Base-by-base conservation (phyloP, 2,888 invertebrate species). In the Heliconius charithonia region DNA sequence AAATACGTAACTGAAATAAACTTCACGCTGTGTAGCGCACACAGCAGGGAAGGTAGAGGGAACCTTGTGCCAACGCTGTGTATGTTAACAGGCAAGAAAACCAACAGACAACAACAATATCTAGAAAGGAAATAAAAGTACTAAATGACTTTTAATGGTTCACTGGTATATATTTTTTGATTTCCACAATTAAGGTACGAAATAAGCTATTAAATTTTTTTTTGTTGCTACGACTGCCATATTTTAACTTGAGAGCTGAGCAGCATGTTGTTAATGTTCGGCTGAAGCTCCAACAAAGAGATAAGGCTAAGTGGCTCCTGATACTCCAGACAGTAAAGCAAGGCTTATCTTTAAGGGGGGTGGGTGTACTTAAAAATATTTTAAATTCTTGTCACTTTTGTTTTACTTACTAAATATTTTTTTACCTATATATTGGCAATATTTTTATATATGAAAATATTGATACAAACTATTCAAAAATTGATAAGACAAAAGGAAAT, bases 201-300 rank as follows among this genome's bases (percentile, higher is more conserved):
- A 67, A 22, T n/a, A 73, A 62, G 73, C n/a, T 59, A 59, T 73
- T 41, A 62, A 9, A 63, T 59, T 41, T 62, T 59, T 62, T 62
- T 59, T 73, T 62, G 37, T 73, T 73, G 62, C 73, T 62, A 62
- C 59, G 29, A 37, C 25, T 59, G 56, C 16, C 51, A 65, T 65
- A 77, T 77, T 77, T 45, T 45, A 77, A 77, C 51, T 77, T 77
- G 77, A 77, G 69, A 91, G 87, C 90, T 86, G 84, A 85, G 87
- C 80, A 88, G 89, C 89, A 90, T 90, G 90, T 90, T 90, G 90
- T 89, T 90, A 90, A 91, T 89, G 90, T 85, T 88, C 83, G 87
- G 41, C 70, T 77, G 86, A 86, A 83, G 83, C 84, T 87, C 88
- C 90, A 89, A 86, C 92, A 91, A 91, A 92, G 74, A 92, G 92